phyloP scores from a whole-genome alignment of 2,113 vertebrate species.

The Anguilla rostrata region DNA sequence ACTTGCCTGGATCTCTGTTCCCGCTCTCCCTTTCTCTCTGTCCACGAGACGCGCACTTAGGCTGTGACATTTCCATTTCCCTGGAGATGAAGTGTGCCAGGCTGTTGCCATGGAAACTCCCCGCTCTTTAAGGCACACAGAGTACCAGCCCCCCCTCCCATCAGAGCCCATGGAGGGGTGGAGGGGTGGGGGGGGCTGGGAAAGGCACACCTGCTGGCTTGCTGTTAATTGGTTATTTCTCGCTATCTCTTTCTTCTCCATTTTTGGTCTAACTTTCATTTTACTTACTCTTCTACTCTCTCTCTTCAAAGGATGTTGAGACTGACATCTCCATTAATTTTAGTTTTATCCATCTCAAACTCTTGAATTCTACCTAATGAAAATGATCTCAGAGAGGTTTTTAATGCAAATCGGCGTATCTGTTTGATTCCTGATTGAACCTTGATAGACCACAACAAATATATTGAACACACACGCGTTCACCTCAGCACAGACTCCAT shows the following conservation, averaged over 20 bases:
- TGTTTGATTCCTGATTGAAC: neutral
- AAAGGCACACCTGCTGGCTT: slow-evolving; percentile 71
- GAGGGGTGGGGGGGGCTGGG: slow-evolving; percentile 28
- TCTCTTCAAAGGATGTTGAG: neutral
- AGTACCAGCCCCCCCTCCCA: slow-evolving; percentile 51
- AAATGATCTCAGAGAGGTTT: too few species aligned
- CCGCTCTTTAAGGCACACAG: slow-evolving; percentile 70
- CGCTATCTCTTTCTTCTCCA: slow-evolving; percentile 55
- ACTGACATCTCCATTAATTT: neutral
- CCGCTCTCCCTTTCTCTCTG: slow-evolving; percentile 36
- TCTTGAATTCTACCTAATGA: neutral
- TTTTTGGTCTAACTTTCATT: slow-evolving; percentile 58
- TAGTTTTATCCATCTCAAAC: slow-evolving; percentile 33
- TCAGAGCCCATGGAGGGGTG: slow-evolving; percentile 23
- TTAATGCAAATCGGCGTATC: too few species aligned
- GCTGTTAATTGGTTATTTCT: slow-evolving; percentile 75
- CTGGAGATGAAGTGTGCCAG: slow-evolving; percentile 75
- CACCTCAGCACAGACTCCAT: neutral
- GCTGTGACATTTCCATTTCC: slow-evolving; percentile 81
- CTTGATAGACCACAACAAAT: neutral
- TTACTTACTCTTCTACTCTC: neutral
- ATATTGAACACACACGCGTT: neutral
- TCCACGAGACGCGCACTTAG: slow-evolving; percentile 68
- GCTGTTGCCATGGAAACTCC: slow-evolving; percentile 76
- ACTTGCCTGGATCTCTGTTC: slow-evolving; percentile 50